phyloP scores from a whole-genome alignment of 2,113 vertebrate genomes.

The Amblyornis subalaris region DNA sequence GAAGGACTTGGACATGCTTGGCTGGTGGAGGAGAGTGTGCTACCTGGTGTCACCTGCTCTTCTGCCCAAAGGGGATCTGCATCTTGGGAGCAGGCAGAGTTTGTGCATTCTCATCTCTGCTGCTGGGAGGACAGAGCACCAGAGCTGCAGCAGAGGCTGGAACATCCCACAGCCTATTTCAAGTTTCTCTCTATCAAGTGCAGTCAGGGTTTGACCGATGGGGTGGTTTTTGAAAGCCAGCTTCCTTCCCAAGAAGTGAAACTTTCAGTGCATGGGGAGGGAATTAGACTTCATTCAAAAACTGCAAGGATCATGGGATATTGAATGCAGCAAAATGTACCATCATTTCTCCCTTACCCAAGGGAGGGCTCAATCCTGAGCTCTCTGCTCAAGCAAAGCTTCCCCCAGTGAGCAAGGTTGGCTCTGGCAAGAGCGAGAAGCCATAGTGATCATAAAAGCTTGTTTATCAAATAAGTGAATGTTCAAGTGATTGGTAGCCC shows the following conservation, averaged over 20 bases:
- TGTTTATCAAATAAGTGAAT: neutral
- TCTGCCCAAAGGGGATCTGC: neutral
- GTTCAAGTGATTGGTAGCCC: neutral
- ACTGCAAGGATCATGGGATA: neutral
- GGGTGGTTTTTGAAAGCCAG: neutral
- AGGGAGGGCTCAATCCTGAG: neutral
- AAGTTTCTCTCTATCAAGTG: neutral
- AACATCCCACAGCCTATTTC: neutral
- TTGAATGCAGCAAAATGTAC: neutral
- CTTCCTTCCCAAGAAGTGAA: neutral
- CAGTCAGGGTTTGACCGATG: neutral
- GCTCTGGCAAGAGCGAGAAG: neutral
- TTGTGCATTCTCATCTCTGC: accelerated
- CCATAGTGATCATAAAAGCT: neutral
- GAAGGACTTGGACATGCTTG: neutral
- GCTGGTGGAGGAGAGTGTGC: neutral
- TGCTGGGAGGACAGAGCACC: neutral
- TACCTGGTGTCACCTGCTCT: neutral
- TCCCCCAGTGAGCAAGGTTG: neutral
- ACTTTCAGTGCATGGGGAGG: neutral
- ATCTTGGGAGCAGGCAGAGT: neutral
- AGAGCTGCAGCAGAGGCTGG: neutral
- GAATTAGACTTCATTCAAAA: neutral
- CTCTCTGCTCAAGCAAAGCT: neutral
- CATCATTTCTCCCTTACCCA: neutral